phyloP scores from a whole-genome alignment of 1,140 invertebrate genomes.

The Procambarus virginalis region DNA sequence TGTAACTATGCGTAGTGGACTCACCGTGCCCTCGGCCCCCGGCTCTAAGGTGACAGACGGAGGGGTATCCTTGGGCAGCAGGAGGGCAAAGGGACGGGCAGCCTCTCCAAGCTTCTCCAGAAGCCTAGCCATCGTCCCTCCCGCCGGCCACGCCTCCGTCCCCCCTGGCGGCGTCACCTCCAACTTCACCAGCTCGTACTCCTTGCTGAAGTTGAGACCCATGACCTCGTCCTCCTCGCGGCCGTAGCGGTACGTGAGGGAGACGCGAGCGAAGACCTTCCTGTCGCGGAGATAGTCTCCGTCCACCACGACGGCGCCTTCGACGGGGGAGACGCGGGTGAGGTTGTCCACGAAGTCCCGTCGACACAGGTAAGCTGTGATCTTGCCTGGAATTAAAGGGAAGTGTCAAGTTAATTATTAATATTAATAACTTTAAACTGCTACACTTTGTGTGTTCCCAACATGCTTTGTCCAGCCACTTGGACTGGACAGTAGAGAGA shows the following conservation, averaged over 20 bases:
- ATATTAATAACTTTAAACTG: no score
- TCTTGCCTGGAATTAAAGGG: slow-evolving; percentile 17
- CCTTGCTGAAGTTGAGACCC: slow-evolving; percentile 40
- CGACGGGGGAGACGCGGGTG: slow-evolving; percentile 23
- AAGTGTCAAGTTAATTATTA: no score
- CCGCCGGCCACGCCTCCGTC: not conserved
- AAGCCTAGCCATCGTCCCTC: not conserved
- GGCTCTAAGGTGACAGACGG: slow-evolving; percentile 30
- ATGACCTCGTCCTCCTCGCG: slow-evolving; percentile 41
- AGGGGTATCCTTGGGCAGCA: not conserved
- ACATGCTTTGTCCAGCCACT: no score
- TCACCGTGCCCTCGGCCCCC: slow-evolving; percentile 14
- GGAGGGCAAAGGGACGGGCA: slow-evolving; percentile 11
- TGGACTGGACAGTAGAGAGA: no score
- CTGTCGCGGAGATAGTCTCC: slow-evolving; percentile 17
- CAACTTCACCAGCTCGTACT: slow-evolving; percentile 15
- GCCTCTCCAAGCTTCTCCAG: slow-evolving; percentile 11
- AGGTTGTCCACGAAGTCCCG: slow-evolving; percentile 52
- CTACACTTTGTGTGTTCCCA: no score
- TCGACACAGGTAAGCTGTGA: slow-evolving; percentile 30
- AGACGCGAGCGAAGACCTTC: slow-evolving; percentile 30
- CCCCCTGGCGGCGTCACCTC: slow-evolving; percentile 1
- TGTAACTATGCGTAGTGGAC: not conserved
- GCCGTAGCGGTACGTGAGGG: slow-evolving; percentile 29
- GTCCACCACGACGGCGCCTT: slow-evolving; percentile 45